Evolutionary conservation across 2,797 vertebrate genomes (phyloP), one percentile per base, ranked within the genome.

Genomic region (Smutsia gigantea): DNA sequence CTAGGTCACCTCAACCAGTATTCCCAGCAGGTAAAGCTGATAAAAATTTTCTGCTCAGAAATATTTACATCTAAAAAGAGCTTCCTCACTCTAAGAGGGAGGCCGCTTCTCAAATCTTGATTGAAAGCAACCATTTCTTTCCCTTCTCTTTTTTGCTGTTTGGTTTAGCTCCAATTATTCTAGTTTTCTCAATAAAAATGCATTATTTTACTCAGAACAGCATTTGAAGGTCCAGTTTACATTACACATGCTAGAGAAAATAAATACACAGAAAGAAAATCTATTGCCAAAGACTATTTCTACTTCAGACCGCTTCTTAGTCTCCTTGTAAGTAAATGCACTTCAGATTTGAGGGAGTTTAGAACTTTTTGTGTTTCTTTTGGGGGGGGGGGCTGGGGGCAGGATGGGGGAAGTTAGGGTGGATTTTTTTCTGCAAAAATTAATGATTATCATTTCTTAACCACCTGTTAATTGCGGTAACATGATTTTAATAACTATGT

Each of bases 391-490:
- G 5, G 2, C 1, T 46, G 42, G 8, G 42, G 42, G 8, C 42
- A 46, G 42, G 8, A 46, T 46, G 8, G 1, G 13, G 1, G 0
- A 14, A 5, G 21, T 34, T 42, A 31, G 12, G 17, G 15, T 34
- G 9, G 17, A 53, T 74, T 84, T 93, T 69, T 92, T 25, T 59
- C 25, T 51, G 27, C 93, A 14, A 84, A 74, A 90, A 87, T 37
- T 18, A 71, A 25, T 37, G 3, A 8, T 74, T 90, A 96, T 92
- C 81, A 75, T 85, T 92, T 84, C 12, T 85, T 53, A 84, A 71
- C 8, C 23, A 81, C 59, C 31, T 95, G 27, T 42, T 92, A 79
- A 79, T 95, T 51, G 31, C 23, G 1, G 72, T 77, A 74, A 29
- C 63, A n/a, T 42, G 61, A 90, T 53, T 93, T 86, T 78, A 89